Conservation (phyloP, 2,888 invertebrate species). For the Lutraria lutraria region DNA sequence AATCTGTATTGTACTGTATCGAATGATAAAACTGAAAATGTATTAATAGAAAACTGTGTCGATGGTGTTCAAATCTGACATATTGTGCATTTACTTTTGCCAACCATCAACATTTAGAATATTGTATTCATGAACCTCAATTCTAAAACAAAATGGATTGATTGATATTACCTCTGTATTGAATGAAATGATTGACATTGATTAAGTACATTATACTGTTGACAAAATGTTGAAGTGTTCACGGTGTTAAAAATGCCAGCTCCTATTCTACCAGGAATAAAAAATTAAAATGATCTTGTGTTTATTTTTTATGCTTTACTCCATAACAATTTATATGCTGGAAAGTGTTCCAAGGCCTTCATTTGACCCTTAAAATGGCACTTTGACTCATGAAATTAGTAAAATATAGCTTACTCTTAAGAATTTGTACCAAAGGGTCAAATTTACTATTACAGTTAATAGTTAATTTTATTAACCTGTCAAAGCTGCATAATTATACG, state of each 20-base stretch:
- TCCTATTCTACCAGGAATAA: slow-evolving; percentile 76
- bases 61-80: slow-evolving; percentile 3
- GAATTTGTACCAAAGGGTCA: no score
- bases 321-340: no score
- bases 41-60: background rate
- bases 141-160: background rate
- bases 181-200: slow-evolving; percentile 17
- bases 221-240: slow-evolving; percentile 51
- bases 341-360: no score
- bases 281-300: slow-evolving; percentile 20
- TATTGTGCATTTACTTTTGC: slow-evolving; percentile 4
- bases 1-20: background rate
- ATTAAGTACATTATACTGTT: slow-evolving; percentile 17
- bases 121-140: background rate
- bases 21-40: background rate
- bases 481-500: no score
- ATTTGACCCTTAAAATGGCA: no score
- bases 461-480: no score
- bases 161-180: background rate
- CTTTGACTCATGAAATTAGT: no score
- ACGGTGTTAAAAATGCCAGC: slow-evolving; percentile 67
- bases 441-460: no score
- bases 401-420: no score
- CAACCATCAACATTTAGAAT: background rate
- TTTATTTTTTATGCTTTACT: no score